These are phyloP conservation scores for Carettochelys insculpta DNA, from an alignment of 2,113 vertebrate species.

Conservation along the genomic window DNA sequence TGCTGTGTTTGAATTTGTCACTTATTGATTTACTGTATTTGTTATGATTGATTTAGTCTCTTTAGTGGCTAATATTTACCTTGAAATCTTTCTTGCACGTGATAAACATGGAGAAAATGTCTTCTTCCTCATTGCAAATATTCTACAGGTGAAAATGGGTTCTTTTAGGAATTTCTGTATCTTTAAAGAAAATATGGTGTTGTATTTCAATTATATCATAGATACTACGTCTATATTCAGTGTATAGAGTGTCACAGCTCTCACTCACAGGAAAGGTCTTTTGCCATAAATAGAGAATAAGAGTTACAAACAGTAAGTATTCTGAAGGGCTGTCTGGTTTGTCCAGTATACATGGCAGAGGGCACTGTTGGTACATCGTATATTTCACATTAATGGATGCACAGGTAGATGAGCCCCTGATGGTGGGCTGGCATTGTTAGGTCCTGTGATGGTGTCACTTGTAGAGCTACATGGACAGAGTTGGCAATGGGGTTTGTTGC, in stretches of 20 bases:
- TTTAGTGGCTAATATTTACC: neutral
- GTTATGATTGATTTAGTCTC: neutral
- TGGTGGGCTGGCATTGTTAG: too few relatives aligned
- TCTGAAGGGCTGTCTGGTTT: neutral
- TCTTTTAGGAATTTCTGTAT: neutral
- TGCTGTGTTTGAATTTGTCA: neutral
- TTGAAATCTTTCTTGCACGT: neutral
- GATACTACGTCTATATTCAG: neutral
- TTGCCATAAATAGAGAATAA: conserved; percentile 37
- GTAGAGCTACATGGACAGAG: too few relatives aligned
- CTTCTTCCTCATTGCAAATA: neutral
- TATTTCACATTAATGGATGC: too few relatives aligned
- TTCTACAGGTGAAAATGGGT: neutral
- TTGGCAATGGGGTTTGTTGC: too few relatives aligned
- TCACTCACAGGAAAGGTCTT: neutral
- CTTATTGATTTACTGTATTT: neutral
- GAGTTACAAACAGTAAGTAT: conserved; percentile 43
- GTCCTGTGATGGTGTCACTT: too few relatives aligned
- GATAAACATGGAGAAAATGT: neutral
- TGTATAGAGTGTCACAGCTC: neutral
- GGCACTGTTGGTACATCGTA: too few relatives aligned
- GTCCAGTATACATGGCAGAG: conserved; percentile 39
- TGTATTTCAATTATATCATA: neutral
- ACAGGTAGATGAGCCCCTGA: too few relatives aligned
- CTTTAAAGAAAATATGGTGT: neutral